phyloP scores from a whole-genome alignment of 2,113 vertebrate species.

The Stercorarius parasiticus region DNA sequence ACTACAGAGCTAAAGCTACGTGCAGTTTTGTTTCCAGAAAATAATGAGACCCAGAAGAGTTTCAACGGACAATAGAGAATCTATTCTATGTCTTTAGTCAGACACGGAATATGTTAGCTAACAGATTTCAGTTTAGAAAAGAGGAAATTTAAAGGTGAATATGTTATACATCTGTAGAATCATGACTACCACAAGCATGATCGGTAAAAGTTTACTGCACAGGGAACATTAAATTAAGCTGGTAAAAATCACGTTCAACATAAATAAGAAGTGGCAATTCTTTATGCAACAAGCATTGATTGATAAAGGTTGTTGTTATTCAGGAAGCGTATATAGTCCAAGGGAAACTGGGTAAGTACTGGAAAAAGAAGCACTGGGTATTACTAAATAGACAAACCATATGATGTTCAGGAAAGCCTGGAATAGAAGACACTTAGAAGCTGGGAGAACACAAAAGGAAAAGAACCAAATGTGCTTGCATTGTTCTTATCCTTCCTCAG shows the following conservation, averaged over 20 bases:
- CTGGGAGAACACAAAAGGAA: neutral
- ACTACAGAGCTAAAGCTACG: neutral
- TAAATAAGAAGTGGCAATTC: neutral
- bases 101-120: neutral
- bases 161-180: neutral
- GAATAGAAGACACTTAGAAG: constrained; percentile 24
- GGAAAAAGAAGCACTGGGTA: neutral
- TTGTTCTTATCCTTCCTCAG: constrained; percentile 15
- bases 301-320: neutral
- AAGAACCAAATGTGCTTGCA: neutral
- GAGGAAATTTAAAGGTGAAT: neutral
- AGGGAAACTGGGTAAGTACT: neutral
- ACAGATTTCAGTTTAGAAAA: neutral
- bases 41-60: neutral
- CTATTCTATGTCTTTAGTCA: neutral
- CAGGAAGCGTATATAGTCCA: neutral
- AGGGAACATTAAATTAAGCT: neutral
- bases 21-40: neutral
- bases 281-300: neutral
- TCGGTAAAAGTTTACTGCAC: neutral
- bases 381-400: constrained; percentile 20
- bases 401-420: constrained; percentile 18
- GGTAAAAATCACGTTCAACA: neutral
- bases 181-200: neutral
- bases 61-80: neutral